phyloP scores from a whole-genome alignment of 2,113 vertebrate species.

The Peromyscus californicus region DNA sequence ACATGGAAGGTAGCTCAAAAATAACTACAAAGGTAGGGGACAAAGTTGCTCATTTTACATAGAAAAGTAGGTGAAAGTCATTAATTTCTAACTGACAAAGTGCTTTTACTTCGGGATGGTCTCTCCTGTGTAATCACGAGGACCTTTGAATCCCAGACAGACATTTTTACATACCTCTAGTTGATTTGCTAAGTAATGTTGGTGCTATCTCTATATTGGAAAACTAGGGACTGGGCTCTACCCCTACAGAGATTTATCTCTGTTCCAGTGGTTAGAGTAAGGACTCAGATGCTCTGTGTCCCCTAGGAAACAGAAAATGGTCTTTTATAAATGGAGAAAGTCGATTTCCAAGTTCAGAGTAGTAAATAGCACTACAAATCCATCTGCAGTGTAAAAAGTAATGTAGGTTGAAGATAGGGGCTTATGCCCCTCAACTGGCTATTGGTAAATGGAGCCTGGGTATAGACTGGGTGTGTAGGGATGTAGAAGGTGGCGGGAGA shows the following conservation, averaged over 20 bases:
- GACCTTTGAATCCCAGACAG: neutral
- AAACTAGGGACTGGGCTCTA: slow-evolving; percentile 28
- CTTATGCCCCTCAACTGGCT: neutral
- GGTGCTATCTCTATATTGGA: neutral
- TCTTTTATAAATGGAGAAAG: slow-evolving; percentile 43
- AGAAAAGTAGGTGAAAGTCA: neutral
- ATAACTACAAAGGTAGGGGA: neutral
- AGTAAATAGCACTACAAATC: neutral
- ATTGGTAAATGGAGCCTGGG: neutral
- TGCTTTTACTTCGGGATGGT: neutral
- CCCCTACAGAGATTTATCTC: slow-evolving; percentile 1
- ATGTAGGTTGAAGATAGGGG: neutral
- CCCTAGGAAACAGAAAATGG: neutral
- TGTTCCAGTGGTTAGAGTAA: neutral
- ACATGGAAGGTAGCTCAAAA: neutral
- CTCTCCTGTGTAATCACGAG: neutral
- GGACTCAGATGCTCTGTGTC: neutral
- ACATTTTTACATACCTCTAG: slow-evolving; percentile 1
- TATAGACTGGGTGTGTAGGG: neutral
- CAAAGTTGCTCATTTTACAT: neutral
- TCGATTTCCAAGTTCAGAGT: neutral
- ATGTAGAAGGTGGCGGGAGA: neutral
- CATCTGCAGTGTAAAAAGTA: neutral
- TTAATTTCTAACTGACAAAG: neutral
- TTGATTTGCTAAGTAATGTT: slow-evolving; percentile 7